These are phyloP conservation scores for Bilobella aurantiaca DNA, from an alignment of 1,140 invertebrate genomes.

Conservation along the genomic window DNA sequence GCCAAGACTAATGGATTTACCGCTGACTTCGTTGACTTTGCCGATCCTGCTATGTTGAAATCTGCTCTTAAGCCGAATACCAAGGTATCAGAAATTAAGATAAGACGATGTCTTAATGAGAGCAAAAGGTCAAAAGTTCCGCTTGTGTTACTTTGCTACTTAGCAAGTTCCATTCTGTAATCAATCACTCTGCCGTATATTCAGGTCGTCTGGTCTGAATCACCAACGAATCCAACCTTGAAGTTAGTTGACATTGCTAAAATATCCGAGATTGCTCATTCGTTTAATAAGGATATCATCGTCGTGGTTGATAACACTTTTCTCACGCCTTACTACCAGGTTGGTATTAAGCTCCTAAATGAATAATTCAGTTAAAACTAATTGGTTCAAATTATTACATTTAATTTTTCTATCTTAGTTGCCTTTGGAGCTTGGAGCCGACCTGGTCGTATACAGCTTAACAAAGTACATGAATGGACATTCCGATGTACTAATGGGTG, in stretches of 20 bases:
- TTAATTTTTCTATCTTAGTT: conserved; percentile 46
- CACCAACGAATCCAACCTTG: conserved; percentile 92
- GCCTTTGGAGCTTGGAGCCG: conserved; percentile 81
- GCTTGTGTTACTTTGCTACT: too few relatives aligned
- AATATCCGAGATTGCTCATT: conserved; percentile 54
- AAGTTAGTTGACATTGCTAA: conserved; percentile 81
- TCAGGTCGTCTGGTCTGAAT: conserved; percentile 91
- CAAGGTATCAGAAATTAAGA: conserved; percentile 50
- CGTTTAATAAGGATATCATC: conserved; percentile 55
- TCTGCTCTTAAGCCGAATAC: conserved; percentile 68
- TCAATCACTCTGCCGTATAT: conserved; percentile 8
- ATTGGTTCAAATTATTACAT: neutral
- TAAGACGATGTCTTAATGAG: neutral
- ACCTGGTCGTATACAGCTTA: conserved; percentile 82
- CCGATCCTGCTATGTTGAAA: conserved; percentile 54
- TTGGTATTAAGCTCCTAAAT: neutral
- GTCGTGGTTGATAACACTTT: conserved; percentile 84
- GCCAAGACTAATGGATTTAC: conserved; percentile 51
- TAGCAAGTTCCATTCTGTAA: too few relatives aligned
- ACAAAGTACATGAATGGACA: conserved; percentile 81
- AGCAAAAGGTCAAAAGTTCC: too few relatives aligned
- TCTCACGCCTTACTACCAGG: conserved; percentile 5
- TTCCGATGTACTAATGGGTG: conserved; percentile 95
- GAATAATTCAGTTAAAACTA: neutral
- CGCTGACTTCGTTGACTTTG: conserved; percentile 70